These are phyloP conservation scores for Axinella damicornis DNA, from an alignment of 37 sponge, comb jelly and placozoan genomes.

Conservation along the genomic window DNA sequence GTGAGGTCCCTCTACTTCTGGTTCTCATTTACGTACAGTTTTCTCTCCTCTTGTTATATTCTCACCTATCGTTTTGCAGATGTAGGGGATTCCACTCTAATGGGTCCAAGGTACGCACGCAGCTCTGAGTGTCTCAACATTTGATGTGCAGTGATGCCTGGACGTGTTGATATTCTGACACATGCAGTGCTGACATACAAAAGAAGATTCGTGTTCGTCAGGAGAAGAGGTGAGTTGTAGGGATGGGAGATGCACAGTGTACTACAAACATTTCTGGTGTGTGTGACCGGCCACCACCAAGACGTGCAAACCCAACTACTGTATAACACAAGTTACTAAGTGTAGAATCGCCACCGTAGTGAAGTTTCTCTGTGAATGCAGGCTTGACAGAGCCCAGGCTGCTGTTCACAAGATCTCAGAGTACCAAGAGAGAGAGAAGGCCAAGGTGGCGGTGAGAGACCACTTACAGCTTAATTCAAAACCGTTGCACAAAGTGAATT, in stretches of 20 bases:
- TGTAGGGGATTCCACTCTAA: constrained; percentile 27
- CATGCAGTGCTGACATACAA: constrained; percentile 27
- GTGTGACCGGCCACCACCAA: too few relatives aligned
- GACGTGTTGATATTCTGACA: too few relatives aligned
- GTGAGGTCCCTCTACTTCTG: constrained; percentile 9
- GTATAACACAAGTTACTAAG: too few relatives aligned
- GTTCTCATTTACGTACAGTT: too few relatives aligned
- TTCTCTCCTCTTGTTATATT: neutral
- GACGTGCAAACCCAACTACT: too few relatives aligned
- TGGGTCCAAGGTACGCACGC: constrained; percentile 53
- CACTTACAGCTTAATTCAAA: neutral
- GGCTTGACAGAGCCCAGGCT: constrained; percentile 61
- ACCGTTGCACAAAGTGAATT: neutral
- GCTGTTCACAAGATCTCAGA: constrained; percentile 76
- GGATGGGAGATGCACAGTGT: too few relatives aligned
- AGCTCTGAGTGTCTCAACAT: too few relatives aligned
- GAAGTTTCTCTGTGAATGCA: constrained; percentile 13
- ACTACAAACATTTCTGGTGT: too few relatives aligned
- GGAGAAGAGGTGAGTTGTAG: constrained; percentile 15
- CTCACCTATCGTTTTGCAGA: constrained; percentile 14
- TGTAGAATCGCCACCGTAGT: too few relatives aligned
- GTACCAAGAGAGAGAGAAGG: constrained; percentile 82
- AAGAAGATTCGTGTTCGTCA: constrained; percentile 13
- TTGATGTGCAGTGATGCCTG: neutral
- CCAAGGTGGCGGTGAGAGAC: constrained; percentile 62